Evolutionary conservation across 2,888 invertebrate genomes (phyloP).

Genomic region (Apoderus coryli): DNA sequence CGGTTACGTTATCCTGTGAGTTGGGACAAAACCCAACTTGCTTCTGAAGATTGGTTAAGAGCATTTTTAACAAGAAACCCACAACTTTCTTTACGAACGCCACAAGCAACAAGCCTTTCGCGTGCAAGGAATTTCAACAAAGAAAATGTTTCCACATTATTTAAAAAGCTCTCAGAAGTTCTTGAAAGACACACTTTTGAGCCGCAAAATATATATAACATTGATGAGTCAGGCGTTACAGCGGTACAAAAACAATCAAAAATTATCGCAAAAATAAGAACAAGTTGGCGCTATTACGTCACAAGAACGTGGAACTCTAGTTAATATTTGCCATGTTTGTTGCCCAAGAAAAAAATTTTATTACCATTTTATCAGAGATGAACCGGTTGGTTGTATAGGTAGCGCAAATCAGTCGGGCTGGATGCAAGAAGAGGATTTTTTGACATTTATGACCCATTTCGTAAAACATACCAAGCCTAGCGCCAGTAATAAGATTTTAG

Average conservation of each 20-base stretch:
- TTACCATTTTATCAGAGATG: slow-evolving; percentile 12
- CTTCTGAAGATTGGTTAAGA: no score
- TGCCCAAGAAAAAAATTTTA: slow-evolving; percentile 17
- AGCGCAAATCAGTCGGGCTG: slow-evolving; percentile 15
- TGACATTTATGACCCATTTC: slow-evolving; percentile 16
- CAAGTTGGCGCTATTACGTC: slow-evolving; percentile 28
- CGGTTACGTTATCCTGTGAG: no score
- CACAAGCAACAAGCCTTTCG: slow-evolving; percentile 13
- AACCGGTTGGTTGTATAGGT: slow-evolving; percentile 11
- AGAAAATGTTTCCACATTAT: no score
- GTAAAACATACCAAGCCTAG: slow-evolving; percentile 12
- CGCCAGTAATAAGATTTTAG: slow-evolving; percentile 5
- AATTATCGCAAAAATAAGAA: slow-evolving; percentile 26
- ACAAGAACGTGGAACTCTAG: slow-evolving; percentile 26
- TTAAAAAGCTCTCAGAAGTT: no score
- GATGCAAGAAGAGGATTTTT: slow-evolving; percentile 15
- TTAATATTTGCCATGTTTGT: no score
- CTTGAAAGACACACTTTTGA: slow-evolving; percentile 5
- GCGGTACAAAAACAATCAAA: slow-evolving; percentile 10
- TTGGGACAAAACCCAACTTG: no score
- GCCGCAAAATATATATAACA: slow-evolving; percentile 6
- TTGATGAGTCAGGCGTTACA: slow-evolving; percentile 6
- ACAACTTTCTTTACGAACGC: slow-evolving; percentile 7
- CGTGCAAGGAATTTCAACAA: slow-evolving; percentile 12
- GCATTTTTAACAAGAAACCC: slow-evolving; percentile 6